phyloP scores from a whole-genome alignment of 2,113 vertebrate genomes.

The Elephas maximus region DNA sequence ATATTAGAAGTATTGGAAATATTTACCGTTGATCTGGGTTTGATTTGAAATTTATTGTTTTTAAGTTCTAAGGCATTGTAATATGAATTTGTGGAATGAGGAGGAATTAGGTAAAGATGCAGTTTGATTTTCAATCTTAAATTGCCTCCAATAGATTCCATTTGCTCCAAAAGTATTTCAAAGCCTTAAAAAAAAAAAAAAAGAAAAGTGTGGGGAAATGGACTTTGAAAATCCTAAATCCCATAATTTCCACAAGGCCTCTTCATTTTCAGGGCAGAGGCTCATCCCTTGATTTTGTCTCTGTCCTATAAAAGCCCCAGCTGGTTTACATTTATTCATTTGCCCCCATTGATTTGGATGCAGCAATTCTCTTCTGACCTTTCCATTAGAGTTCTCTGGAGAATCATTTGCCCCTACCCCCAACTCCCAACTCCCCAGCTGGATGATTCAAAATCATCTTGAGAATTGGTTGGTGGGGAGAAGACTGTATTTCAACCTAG shows the following conservation, averaged over 20 bases:
- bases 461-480: conserved; percentile 53
- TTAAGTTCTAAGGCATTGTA: conserved; percentile 61
- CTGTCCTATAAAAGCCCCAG: conserved; percentile 50
- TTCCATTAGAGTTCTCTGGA: conserved; percentile 65
- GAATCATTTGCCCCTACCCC: conserved; percentile 58
- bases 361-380: conserved; percentile 53
- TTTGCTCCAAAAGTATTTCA: conserved; percentile 72
- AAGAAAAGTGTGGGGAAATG: conserved; percentile 31
- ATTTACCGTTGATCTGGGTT: conserved; percentile 82
- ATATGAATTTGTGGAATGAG: conserved; percentile 56
- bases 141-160: conserved; percentile 61
- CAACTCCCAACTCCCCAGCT: conserved; percentile 33
- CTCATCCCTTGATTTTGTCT: conserved; percentile 64
- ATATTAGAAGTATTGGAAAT: conserved; percentile 87
- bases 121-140: conserved; percentile 59
- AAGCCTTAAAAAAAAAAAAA: conserved; percentile 15
- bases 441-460: conserved; percentile 68
- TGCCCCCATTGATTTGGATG: conserved; percentile 58
- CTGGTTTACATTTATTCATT: conserved; percentile 68
- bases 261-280: conserved; percentile 63
- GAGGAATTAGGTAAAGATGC: conserved; percentile 59
- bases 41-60: conserved; percentile 74
- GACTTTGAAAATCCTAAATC: conserved; percentile 61
- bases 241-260: conserved; percentile 57
- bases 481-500: conserved; percentile 34